A percentile compares a stretch with the other conserved stretches of the same genome.
Conservation (phyloP, 2,888 invertebrate genomes). For the Cryptophagus acutangulus region DNA sequence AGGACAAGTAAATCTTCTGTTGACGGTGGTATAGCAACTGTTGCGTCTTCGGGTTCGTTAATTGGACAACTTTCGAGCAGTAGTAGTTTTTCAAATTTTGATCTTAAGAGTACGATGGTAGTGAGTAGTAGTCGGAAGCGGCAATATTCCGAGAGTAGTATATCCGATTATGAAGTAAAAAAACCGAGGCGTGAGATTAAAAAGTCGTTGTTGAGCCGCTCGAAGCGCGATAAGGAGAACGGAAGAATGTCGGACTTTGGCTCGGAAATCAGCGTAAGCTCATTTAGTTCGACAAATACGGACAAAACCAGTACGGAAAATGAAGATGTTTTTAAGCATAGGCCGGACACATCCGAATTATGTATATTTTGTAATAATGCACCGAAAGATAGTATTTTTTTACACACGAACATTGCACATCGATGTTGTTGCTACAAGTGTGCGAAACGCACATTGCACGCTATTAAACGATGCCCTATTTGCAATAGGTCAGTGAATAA, state of each 20-base stretch:
- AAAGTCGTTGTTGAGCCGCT: too few species aligned
- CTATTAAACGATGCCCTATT: conserved; percentile 60
- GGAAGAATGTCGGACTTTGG: conserved; percentile 23
- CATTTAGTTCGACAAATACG: conserved; percentile 10
- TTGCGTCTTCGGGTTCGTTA: too few species aligned
- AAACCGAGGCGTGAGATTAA: conserved; percentile 17
- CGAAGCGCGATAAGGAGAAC: too few species aligned
- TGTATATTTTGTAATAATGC: conserved; percentile 60
- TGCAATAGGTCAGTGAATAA: conserved; percentile 66
- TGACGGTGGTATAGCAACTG: too few species aligned
- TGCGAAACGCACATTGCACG: conserved; percentile 61
- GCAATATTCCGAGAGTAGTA: conserved; percentile 35
- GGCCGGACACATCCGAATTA: conserved; percentile 32
- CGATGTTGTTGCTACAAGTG: conserved; percentile 69
- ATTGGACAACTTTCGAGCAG: too few species aligned
- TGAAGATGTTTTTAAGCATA: background rate
- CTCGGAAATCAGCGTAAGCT: conserved; percentile 17
- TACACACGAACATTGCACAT: conserved; percentile 62
- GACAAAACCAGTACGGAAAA: conserved; percentile 3
- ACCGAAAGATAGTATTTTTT: conserved; percentile 64
- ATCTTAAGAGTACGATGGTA: too few species aligned
- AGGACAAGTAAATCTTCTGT: too few species aligned
- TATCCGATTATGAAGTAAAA: conserved; percentile 32
- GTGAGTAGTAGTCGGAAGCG: conserved; percentile 24
- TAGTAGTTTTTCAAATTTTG: too few species aligned